Conservation (phyloP, 2,113 vertebrate species). For the Anhinga rufa region DNA sequence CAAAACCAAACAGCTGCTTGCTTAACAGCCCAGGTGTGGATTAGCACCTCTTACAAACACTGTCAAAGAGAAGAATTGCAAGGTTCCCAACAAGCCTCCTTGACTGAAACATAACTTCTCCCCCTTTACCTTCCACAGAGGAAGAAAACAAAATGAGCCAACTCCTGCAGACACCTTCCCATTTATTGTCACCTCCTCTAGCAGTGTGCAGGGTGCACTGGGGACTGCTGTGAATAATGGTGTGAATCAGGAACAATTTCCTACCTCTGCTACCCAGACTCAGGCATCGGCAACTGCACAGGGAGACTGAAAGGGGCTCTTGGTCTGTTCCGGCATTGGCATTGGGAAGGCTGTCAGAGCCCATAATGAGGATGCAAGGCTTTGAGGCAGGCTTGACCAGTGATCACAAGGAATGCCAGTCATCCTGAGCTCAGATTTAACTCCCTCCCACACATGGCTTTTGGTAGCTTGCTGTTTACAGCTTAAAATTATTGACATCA, state of each 20-base stretch:
- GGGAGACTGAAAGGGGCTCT: background rate
- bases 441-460: background rate
- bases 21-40: background rate
- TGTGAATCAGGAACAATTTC: background rate
- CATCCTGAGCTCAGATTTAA: background rate
- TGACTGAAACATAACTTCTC: background rate
- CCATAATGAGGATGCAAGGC: accelerated
- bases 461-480: constrained; percentile 11
- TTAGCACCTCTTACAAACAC: background rate
- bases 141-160: background rate
- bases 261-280: background rate
- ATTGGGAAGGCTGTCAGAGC: background rate
- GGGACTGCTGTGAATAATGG: background rate
- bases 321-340: background rate
- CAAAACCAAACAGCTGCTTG: background rate
- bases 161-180: background rate
- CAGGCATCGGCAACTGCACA: background rate
- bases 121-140: background rate
- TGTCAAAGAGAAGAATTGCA: background rate
- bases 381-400: background rate
- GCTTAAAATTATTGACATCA: background rate
- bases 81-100: background rate
- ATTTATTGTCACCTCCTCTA: background rate
- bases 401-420: background rate
- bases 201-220: accelerated